A percentile compares a stretch with the other conserved stretches of the same genome.
Conservation (phyloP, 1,140 invertebrate genomes). For the Drosophila ambigua region DNA sequence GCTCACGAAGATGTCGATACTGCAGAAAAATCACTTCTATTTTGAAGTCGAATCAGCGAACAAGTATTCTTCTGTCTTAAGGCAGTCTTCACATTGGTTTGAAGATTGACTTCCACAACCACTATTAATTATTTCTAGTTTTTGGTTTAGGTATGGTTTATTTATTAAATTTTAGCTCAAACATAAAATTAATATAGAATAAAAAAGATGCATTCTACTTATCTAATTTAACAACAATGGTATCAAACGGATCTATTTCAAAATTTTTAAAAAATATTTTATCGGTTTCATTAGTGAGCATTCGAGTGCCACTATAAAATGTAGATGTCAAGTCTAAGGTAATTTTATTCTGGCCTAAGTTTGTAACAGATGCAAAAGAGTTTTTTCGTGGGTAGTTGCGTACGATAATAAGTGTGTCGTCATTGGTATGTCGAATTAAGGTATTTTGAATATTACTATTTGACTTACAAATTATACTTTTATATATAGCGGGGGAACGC, state of each 20-base stretch:
- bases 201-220: conserved; percentile 84
- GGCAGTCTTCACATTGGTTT: no score
- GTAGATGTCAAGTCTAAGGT: conserved; percentile 89
- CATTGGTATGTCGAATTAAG: conserved; percentile 86
- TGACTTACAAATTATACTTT: conserved; percentile 88
- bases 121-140: no score
- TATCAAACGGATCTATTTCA: conserved; percentile 86
- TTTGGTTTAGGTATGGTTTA: no score
- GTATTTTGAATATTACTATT: conserved; percentile 87
- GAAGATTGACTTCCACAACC: no score
- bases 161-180: no score
- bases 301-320: conserved; percentile 90
- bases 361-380: conserved; percentile 89
- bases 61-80: no score
- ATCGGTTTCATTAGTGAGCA: conserved; percentile 86
- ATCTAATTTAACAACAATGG: conserved; percentile 88
- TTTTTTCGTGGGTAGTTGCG: conserved; percentile 90
- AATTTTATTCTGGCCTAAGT: conserved; percentile 86
- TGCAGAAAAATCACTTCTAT: no score
- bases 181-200: no score
- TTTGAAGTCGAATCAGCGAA: no score
- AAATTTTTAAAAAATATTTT: conserved; percentile 89
- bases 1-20: no score
- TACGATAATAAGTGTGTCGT: conserved; percentile 89
- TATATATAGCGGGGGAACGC: conserved; percentile 88